Conservation (phyloP, 2,888 invertebrate species). For the Rhabditoides inermis region DNA sequence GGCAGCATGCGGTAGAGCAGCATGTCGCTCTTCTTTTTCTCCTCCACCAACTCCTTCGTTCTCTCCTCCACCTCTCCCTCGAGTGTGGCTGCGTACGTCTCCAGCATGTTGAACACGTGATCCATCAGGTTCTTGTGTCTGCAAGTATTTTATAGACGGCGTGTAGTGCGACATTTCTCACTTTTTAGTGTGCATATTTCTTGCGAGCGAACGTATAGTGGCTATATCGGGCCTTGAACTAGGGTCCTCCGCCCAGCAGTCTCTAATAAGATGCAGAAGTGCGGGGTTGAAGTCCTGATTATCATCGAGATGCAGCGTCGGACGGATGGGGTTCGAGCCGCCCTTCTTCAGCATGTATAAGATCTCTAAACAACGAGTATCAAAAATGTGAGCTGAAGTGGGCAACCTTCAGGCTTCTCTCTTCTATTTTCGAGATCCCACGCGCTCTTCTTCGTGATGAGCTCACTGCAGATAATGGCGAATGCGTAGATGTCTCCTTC, state of each 20-base stretch:
- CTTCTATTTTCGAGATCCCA: constrained; percentile 23
- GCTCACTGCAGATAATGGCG: constrained; percentile 32
- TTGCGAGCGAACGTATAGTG: not conserved
- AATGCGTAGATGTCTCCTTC: no score
- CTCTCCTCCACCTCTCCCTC: constrained; percentile 4
- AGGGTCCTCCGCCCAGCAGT: constrained; percentile 7
- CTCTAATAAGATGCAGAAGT: constrained; percentile 3
- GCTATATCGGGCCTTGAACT: not conserved
- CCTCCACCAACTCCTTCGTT: no score
- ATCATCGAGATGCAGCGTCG: not conserved
- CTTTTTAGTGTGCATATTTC: no score
- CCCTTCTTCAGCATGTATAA: constrained; percentile 5
- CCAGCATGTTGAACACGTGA: no score
- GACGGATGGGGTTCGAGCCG: not conserved
- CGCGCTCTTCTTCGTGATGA: constrained; percentile 26
- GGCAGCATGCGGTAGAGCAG: constrained; percentile 6
- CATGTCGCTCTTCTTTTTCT: constrained; percentile 9
- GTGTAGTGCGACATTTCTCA: no score
- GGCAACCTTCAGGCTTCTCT: constrained; percentile 2
- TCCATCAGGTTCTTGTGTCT: no score
- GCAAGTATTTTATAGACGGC: no score
- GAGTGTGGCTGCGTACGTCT: constrained; percentile 2
- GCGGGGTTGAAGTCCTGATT: constrained; percentile 1
- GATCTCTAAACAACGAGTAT: not conserved
- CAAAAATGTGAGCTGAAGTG: no score